phyloP scores from a whole-genome alignment of 2,797 vertebrate species.

The Lagorchestes hirsutus region DNA sequence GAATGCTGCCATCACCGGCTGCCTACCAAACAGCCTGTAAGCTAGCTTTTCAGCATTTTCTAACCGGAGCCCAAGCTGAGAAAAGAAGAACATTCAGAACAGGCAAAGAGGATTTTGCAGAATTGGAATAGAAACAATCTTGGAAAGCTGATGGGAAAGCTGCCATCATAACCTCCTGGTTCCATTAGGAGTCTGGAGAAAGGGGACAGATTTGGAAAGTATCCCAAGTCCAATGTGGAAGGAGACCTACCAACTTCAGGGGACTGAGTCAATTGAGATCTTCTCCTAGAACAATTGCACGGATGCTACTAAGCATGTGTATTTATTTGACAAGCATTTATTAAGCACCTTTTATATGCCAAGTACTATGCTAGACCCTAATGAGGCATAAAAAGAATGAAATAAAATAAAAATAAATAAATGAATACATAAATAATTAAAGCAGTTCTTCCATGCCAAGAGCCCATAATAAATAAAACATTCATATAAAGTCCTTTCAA shows the following conservation, averaged over 20 bases:
- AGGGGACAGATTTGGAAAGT: background rate
- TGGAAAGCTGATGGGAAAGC: background rate
- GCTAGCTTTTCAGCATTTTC: constrained; percentile 90
- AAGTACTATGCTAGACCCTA: background rate
- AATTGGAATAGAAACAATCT: background rate
- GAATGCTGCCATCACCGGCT: constrained; percentile 70
- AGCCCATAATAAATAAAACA: background rate
- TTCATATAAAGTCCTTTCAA: background rate
- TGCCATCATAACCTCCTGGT: background rate
- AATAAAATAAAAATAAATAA: background rate
- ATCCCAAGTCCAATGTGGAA: background rate
- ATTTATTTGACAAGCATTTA: background rate
- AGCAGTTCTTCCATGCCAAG: background rate
- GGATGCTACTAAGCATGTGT: background rate
- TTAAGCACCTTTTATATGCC: background rate
- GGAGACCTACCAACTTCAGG: background rate
- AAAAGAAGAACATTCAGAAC: constrained; percentile 18
- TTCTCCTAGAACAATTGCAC: background rate
- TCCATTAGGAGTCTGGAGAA: background rate
- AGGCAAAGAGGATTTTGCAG: background rate
- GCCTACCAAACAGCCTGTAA: constrained; percentile 83
- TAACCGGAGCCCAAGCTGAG: constrained; percentile 88
- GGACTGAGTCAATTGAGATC: background rate
- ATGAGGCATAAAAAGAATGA: background rate
- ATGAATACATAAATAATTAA: background rate